Evolutionary conservation across 2,113 vertebrate genomes (phyloP).

Genomic region (Alethe castanea): DNA sequence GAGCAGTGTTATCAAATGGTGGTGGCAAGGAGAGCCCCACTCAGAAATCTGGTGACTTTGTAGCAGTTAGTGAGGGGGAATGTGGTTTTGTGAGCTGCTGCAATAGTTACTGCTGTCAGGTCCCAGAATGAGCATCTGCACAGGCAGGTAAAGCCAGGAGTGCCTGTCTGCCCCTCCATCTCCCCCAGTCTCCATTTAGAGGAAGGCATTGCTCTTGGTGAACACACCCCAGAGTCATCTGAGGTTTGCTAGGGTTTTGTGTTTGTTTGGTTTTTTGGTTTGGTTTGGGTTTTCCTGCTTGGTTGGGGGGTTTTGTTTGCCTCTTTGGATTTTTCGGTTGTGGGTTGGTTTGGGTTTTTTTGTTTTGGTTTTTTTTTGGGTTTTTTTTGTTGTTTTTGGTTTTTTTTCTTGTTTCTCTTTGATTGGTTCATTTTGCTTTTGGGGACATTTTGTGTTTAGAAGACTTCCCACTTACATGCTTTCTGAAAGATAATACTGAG

Average conservation of each 20-base stretch:
- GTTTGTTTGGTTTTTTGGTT: background rate
- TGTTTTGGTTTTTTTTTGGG: no score
- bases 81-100: background rate
- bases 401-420: background rate
- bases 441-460: background rate
- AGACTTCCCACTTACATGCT: background rate
- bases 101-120: background rate
- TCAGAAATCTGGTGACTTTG: background rate
- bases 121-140: fast-evolving
- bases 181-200: fast-evolving
- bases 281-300: background rate
- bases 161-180: background rate
- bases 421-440: background rate
- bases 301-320: fast-evolving
- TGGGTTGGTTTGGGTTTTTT: no score
- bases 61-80: no score
- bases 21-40: background rate
- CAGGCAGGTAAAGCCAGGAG: background rate
- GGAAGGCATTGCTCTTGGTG: background rate
- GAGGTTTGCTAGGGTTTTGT: background rate
- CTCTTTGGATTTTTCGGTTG: background rate
- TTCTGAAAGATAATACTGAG: background rate
- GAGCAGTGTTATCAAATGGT: fast-evolving
- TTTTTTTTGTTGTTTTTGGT: no score
- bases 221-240: background rate